Evolutionary conservation across 2,113 vertebrate species (phyloP).

Genomic region (Heptranchias perlo): DNA sequence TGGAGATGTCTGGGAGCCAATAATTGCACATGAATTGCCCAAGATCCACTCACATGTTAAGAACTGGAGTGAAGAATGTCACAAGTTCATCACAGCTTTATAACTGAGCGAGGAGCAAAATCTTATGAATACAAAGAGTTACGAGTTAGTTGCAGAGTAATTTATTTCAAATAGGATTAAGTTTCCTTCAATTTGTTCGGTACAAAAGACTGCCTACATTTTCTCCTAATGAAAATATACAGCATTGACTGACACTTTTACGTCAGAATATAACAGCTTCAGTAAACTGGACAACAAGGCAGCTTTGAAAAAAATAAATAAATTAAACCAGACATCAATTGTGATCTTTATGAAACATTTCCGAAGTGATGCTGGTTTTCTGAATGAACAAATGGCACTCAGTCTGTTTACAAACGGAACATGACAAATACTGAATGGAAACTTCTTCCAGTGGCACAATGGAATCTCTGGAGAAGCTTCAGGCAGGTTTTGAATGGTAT

Average conservation of each 20-base stretch:
- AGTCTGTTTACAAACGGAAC: not conserved
- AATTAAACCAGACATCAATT: not conserved
- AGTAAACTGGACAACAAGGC: not conserved
- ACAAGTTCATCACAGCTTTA: too few species aligned
- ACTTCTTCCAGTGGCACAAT: not conserved
- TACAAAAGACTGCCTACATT: constrained; percentile 25
- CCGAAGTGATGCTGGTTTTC: not conserved
- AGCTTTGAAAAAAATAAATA: constrained; percentile 32
- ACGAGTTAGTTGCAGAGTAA: not conserved
- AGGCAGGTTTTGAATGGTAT: not conserved
- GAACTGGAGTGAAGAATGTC: not conserved
- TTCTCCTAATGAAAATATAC: constrained; percentile 5
- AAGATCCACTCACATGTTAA: not conserved
- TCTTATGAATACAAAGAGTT: not conserved
- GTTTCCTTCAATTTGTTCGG: not conserved
- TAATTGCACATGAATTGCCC: not conserved
- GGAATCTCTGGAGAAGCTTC: not conserved
- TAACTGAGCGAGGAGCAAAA: not conserved
- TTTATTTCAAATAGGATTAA: constrained; percentile 28
- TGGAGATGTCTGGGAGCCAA: not conserved
- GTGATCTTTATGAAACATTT: not conserved
- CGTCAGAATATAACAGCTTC: not conserved
- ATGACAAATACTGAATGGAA: not conserved
- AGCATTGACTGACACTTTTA: not conserved
- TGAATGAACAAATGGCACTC: not conserved